phyloP scores from a whole-genome alignment of 2,113 vertebrate genomes.

The Trogon surrucura region DNA sequence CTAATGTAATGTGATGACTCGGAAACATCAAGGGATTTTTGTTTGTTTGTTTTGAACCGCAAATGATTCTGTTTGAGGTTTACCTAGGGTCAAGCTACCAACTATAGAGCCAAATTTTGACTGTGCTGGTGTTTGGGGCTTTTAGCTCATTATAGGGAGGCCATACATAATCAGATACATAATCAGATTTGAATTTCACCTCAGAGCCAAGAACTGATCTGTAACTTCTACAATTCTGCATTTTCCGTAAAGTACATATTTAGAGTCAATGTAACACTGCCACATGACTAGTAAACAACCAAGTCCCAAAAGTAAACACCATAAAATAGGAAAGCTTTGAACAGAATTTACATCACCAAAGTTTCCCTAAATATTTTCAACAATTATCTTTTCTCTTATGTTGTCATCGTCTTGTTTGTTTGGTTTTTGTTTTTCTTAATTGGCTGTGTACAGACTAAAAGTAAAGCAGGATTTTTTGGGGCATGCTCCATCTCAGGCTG shows the following conservation, averaged over 20 bases:
- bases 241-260: not conserved
- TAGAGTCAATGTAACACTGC: not conserved
- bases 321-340: conserved; percentile 1
- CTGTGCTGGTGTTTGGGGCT: not conserved
- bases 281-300: not conserved
- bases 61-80: conserved; percentile 26
- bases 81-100: conserved; percentile 35
- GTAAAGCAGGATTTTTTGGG: not conserved
- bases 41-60: conserved; percentile 35
- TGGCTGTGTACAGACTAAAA: not conserved
- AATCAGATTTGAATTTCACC: conserved; percentile 38
- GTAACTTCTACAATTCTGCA: not conserved
- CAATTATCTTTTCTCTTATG: not conserved
- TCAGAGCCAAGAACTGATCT: conserved; percentile 7
- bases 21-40: conserved; percentile 28
- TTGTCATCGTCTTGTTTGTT: not conserved
- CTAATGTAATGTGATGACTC: conserved; percentile 9
- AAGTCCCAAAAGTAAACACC: not conserved
- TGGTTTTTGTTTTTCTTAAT: not conserved
- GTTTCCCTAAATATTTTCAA: not conserved
- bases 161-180: not conserved
- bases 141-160: not conserved
- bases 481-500: not conserved
- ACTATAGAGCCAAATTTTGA: not conserved
- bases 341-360: not conserved